Conservation (phyloP, 2,113 vertebrate genomes). For the Hystrix cristata region DNA sequence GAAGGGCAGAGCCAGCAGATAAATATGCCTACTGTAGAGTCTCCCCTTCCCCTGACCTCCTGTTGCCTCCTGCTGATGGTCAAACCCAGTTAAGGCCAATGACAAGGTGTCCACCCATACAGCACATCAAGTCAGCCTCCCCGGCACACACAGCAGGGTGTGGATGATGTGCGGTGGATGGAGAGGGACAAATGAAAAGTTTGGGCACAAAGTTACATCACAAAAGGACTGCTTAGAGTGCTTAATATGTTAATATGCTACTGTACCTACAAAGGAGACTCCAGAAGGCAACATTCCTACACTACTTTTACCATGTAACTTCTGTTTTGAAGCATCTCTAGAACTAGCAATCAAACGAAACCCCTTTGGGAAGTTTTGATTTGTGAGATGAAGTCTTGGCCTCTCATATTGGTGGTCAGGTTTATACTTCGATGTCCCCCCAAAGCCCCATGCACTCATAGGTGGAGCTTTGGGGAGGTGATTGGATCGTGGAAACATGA, state of each 20-base stretch:
- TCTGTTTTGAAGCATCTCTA: conserved; percentile 33
- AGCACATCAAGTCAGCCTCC: neutral
- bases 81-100: neutral
- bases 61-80: neutral
- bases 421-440: neutral
- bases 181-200: neutral
- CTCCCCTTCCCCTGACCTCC: neutral
- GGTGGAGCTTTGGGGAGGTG: neutral
- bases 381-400: conserved; percentile 53
- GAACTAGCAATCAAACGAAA: conserved; percentile 63
- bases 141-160: neutral
- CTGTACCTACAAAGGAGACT: neutral
- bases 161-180: fast-evolving
- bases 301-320: conserved; percentile 24
- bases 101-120: neutral
- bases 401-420: neutral
- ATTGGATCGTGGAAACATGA: neutral
- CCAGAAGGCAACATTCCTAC: conserved; percentile 30
- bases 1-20: neutral
- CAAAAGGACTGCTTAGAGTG: neutral
- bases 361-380: conserved; percentile 50
- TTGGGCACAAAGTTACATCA: neutral
- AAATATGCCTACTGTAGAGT: neutral
- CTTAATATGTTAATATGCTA: neutral
- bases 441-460: neutral